phyloP scores from a whole-genome alignment of 2,113 vertebrate species.

The Crotophaga sulcirostris region DNA sequence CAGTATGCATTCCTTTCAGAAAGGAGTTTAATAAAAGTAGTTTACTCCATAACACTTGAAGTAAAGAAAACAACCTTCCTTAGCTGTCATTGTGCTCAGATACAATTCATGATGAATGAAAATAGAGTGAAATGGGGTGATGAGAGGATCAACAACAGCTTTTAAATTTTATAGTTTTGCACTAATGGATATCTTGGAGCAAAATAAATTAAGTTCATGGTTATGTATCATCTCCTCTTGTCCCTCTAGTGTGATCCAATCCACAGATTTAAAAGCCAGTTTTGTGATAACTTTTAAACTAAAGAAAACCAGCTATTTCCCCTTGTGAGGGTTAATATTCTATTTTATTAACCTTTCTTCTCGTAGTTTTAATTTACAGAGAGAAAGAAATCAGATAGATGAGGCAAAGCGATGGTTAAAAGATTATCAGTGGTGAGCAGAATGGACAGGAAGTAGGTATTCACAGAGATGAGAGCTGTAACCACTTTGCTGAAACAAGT shows the following conservation, averaged over 20 bases:
- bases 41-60: neutral
- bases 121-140: neutral
- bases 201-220: neutral
- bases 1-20: neutral
- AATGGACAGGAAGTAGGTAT: neutral
- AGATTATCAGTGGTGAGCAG: conserved; percentile 2
- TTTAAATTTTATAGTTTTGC: neutral
- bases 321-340: neutral
- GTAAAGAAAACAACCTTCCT: neutral
- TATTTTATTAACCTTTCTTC: conserved; percentile 5
- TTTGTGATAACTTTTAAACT: neutral
- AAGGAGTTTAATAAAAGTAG: neutral
- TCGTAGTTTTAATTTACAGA: conserved; percentile 10
- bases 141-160: neutral
- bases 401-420: neutral
- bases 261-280: neutral
- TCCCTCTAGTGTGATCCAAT: neutral
- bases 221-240: neutral
- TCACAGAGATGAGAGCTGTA: neutral
- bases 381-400: conserved; percentile 7
- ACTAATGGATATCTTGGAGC: neutral
- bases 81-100: neutral
- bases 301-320: neutral
- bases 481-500: conserved; percentile 32
- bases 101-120: neutral